Percentiles rank a stretch among this genome's conserved stretches.
phyloP scores from a whole-genome alignment of 2,113 vertebrate species.

The Onychorhynchus coronatus region DNA sequence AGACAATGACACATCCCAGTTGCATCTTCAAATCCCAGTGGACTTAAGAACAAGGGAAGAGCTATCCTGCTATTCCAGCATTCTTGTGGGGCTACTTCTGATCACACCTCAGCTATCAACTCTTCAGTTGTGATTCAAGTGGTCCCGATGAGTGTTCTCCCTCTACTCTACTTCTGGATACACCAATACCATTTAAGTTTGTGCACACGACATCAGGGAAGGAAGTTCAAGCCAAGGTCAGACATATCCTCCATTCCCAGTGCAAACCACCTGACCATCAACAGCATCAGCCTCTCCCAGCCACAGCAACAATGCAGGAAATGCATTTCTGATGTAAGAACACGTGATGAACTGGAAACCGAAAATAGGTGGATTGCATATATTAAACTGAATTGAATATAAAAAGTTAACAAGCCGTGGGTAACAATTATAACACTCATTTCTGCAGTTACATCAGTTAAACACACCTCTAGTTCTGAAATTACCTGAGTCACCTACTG shows the following conservation, averaged over 20 bases:
- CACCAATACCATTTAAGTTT: neutral
- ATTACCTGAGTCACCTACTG: neutral
- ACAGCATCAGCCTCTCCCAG: neutral
- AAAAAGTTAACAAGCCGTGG: neutral
- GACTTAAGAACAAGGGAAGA: neutral
- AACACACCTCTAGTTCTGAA: neutral
- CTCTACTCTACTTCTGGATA: neutral
- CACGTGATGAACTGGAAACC: neutral
- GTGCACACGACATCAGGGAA: fast-evolving
- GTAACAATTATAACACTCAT: neutral
- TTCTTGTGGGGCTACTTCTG: neutral
- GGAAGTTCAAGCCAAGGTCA: neutral
- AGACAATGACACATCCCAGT: neutral
- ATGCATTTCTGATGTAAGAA: neutral
- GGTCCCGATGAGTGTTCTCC: neutral
- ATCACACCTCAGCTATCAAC: neutral
- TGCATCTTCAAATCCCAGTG: neutral
- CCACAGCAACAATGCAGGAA: neutral
- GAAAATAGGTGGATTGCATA: neutral
- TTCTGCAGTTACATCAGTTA: neutral
- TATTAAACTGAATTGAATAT: neutral
- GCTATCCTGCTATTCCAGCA: neutral
- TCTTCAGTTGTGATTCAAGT: fast-evolving
- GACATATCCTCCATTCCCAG: neutral
- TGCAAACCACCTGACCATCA: neutral